Evolutionary conservation across 2,113 vertebrate genomes (phyloP).

Genomic region (Symphodus melops): DNA sequence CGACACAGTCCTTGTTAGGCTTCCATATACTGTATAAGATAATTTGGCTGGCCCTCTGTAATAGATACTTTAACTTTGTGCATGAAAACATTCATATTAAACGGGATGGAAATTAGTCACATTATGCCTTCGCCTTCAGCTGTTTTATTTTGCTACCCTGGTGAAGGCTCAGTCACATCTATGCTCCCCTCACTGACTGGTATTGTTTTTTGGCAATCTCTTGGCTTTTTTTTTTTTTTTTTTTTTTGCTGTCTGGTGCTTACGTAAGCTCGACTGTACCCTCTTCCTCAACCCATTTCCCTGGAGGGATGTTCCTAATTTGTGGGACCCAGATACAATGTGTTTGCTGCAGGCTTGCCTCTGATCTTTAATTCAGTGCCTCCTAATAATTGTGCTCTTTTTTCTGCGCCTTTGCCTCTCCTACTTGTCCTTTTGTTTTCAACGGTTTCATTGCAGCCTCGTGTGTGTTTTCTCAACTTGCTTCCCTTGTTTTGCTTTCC

Average conservation of each 20-base stretch:
- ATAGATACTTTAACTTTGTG: no score
- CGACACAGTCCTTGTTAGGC: no score
- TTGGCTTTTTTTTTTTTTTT: no score
- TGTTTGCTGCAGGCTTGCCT: conserved; percentile 41
- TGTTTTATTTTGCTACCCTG: neutral
- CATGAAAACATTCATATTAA: neutral
- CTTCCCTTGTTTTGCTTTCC: conserved; percentile 12
- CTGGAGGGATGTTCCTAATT: conserved; percentile 69
- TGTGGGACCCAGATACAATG: conserved; percentile 58
- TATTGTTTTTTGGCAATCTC: no score
- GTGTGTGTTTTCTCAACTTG: neutral
- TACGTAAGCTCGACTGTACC: conserved; percentile 38
- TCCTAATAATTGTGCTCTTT: conserved; percentile 31
- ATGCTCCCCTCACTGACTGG: neutral
- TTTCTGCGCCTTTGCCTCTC: neutral
- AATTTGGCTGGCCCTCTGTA: no score
- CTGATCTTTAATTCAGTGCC: conserved; percentile 65
- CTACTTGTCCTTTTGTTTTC: conserved; percentile 46
- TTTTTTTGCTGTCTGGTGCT: conserved; percentile 19
- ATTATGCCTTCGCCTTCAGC: neutral
- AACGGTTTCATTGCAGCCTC: conserved; percentile 22
- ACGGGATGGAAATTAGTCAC: neutral
- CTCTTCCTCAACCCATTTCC: conserved; percentile 37
- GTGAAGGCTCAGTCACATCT: neutral
- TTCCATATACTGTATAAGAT: no score